Evolutionary conservation across 2,113 vertebrate genomes (phyloP), one percentile per base, ranked within the genome.

Genomic region (Limanda limanda): DNA sequence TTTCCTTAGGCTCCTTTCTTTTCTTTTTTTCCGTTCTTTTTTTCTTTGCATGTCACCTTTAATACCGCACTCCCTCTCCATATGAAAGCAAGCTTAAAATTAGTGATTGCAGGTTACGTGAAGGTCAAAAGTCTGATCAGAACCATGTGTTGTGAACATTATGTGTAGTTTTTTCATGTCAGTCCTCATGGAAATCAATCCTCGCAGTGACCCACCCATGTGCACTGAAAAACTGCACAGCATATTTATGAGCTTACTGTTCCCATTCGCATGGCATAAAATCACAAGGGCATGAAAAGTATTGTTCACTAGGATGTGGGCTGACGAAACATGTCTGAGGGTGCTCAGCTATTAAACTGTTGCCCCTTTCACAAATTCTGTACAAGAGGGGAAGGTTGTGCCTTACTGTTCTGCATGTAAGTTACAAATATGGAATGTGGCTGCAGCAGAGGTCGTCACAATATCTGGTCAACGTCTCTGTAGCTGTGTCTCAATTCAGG

Each of bases 51-150:
- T 68, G 86, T 88, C 87, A 85, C 71, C 86, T 86, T 87, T 86
- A 89, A 91, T 87, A 65, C 62, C 11, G 3, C 66, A 7, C 47
- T 66, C 47, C 56, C 54, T 52, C 63, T 62, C 66, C 89, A 84
- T 75, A 89, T 91, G 86, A 83, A 89, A 85, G 78, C 77, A 57
- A 65, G 86, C 80, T 76, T 56, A 42, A 71, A 81, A 89, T 88
- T 91, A 86, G 86, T 90, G 85, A 91, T 90, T 89, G 82, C 85
- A 85, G 91, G 90, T 91, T 71, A 81, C 23, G 0, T 17, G 37
- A 70, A 81, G 92, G 88, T 89, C 82, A 92, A 31, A 82, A 59
- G 84, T 87, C 75, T 87, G 88, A 93, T 88, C 89, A 83, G 76
- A 88, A 83, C 86, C 90, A 93, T 83, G 86, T 93, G 92, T 75